Evolutionary conservation across 2,797 vertebrate genomes (phyloP), one percentile per base, ranked within the genome.

Genomic region (Xenops minutus): DNA sequence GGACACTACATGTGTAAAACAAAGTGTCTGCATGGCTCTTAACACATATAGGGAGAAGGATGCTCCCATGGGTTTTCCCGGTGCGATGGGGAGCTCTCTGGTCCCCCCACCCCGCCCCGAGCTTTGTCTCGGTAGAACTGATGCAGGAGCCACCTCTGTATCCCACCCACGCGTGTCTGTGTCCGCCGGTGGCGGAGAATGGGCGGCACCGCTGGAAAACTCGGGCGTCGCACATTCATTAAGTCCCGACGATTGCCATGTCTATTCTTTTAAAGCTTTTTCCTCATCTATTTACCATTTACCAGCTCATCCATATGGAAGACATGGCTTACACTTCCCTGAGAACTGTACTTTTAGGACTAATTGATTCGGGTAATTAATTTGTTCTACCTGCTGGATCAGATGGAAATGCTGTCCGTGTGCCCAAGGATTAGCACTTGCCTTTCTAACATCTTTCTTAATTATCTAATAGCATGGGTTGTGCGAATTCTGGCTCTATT

Each of bases 391-490:
- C 98, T 98, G 98, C 98, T 98, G 98, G 98, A 98, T 99, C 98
- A 98, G 98, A 98, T 98, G 98, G 98, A 99, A 98, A 98, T 97
- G 98, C 98, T 97, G 98, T 97, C 97, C 97, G 52, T 86, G 98
- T 82, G 97, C 98, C 98, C 97, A 96, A 98, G 98, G 98, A 99
- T 99, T 98, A 98, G 98, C 98, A 98, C 98, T 99, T 99, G 98
- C 97, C 98, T 98, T 98, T 98, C 98, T 98, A 98, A 99, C 98
- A 98, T 98, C 98, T 98, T 97, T 98, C 97, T 97, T 99, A 99
- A 99, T 99, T 99, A 99, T 98, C 99, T 99, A 99, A 99, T 99
- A 99, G 98, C 98, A 99, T 99, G 99, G 98, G 99, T 99, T 98
- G 99, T 97, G 97, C 97, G 99, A 99, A 99, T 98, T 98, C 98